These are phyloP conservation scores for Onthophagus taurus DNA, from an alignment of 1,140 invertebrate genomes.

Conservation along the genomic window DNA sequence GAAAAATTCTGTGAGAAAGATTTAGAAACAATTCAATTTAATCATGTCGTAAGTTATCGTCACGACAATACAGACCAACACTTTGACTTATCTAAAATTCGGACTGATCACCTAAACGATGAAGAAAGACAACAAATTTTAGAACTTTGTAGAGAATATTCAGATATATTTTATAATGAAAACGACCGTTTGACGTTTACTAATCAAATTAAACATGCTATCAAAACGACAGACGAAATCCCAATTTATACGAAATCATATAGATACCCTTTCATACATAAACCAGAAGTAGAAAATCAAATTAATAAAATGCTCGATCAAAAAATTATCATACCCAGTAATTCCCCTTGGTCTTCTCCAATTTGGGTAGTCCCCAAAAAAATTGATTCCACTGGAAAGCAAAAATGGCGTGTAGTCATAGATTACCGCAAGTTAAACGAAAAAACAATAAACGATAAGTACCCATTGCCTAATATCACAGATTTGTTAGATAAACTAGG, in stretches of 20 bases:
- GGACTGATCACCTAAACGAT: constrained; percentile 19
- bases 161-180: constrained; percentile 20
- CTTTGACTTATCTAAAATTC: too few species aligned
- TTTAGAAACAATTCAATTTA: too few species aligned
- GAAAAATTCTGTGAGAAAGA: too few species aligned
- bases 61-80: too few species aligned
- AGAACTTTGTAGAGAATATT: constrained; percentile 19
- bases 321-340: constrained; percentile 24
- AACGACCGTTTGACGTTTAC: constrained; percentile 17
- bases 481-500: constrained; percentile 36
- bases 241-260: constrained; percentile 22
- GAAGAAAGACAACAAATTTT: constrained; percentile 20
- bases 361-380: constrained; percentile 32
- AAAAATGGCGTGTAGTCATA: constrained; percentile 28
- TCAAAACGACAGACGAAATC: constrained; percentile 1
- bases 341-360: constrained; percentile 25
- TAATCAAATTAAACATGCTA: constrained; percentile 16
- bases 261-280: constrained; percentile 21
- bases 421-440: constrained; percentile 28
- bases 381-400: constrained; percentile 24
- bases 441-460: constrained; percentile 30
- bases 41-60: too few species aligned
- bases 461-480: constrained; percentile 42
- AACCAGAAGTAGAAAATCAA: constrained; percentile 23
- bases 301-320: constrained; percentile 22